phyloP scores from a whole-genome alignment of 2,888 invertebrate species.

The Synanthedon formicaeformis region DNA sequence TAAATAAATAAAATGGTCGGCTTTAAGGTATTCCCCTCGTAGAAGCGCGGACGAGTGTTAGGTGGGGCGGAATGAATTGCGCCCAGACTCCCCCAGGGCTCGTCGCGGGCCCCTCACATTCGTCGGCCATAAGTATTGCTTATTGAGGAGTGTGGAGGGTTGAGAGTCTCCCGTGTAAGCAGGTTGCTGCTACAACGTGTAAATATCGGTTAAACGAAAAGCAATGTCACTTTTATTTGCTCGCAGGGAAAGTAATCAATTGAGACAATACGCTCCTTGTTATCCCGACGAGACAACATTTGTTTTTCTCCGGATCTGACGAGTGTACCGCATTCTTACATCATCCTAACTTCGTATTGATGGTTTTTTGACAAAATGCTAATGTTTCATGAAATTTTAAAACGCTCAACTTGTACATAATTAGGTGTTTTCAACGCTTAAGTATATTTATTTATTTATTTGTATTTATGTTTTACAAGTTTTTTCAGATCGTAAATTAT shows the following conservation, averaged over 20 bases:
- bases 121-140: constrained; percentile 34
- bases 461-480: too few relatives aligned
- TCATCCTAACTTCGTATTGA: too few relatives aligned
- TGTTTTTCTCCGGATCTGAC: not conserved
- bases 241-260: not conserved
- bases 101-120: constrained; percentile 8
- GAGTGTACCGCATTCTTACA: too few relatives aligned
- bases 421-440: too few relatives aligned
- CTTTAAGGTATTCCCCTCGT: too few relatives aligned
- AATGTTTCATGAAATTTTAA: too few relatives aligned
- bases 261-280: not conserved
- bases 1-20: too few relatives aligned
- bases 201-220: constrained; percentile 38
- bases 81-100: constrained; percentile 34
- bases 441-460: too few relatives aligned
- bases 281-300: not conserved
- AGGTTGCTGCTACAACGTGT: constrained; percentile 47
- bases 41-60: too few relatives aligned
- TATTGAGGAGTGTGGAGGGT: constrained; percentile 15
- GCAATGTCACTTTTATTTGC: constrained; percentile 16
- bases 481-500: too few relatives aligned
- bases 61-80: constrained; percentile 46
- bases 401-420: too few relatives aligned
- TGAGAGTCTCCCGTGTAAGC: constrained; percentile 15
- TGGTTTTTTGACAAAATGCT: too few relatives aligned